Conservation (phyloP, 2,888 invertebrate species). For the Archaeoteleia sp. region DNA sequence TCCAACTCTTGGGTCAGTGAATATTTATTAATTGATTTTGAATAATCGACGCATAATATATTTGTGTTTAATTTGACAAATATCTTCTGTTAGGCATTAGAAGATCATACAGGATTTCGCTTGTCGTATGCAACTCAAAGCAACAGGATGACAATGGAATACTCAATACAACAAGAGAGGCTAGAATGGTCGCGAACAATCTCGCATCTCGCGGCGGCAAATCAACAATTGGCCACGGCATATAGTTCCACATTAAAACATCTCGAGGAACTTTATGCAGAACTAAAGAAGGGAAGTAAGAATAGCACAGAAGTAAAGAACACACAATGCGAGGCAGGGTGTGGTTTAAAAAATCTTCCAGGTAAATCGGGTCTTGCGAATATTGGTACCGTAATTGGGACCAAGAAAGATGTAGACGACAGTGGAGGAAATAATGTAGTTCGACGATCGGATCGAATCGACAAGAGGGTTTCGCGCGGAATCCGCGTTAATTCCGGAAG, state of each 20-base stretch:
- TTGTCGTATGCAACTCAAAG: slow-evolving; percentile 66
- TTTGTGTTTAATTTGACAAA: too few relatives aligned
- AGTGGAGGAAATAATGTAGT: slow-evolving; percentile 16
- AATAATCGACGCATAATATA: too few relatives aligned
- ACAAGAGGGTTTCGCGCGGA: slow-evolving; percentile 10
- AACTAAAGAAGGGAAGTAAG: slow-evolving; percentile 55
- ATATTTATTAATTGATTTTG: too few relatives aligned
- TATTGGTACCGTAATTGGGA: slow-evolving; percentile 3
- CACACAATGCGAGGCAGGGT: background rate
- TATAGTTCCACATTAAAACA: slow-evolving; percentile 66
- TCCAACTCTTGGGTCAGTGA: too few relatives aligned
- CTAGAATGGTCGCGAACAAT: slow-evolving; percentile 68
- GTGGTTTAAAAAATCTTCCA: background rate
- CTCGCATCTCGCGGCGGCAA: slow-evolving; percentile 69
- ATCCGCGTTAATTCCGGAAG: background rate
- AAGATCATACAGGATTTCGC: slow-evolving; percentile 54
- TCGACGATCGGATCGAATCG: slow-evolving; percentile 3
- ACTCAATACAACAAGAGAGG: slow-evolving; percentile 57
- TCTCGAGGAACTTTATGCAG: slow-evolving; percentile 64
- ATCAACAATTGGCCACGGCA: slow-evolving; percentile 69
- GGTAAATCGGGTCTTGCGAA: slow-evolving; percentile 3
- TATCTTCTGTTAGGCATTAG: slow-evolving; percentile 11
- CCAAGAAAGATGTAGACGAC: slow-evolving; percentile 9
- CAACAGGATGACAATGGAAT: slow-evolving; percentile 47
- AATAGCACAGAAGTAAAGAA: slow-evolving; percentile 4